Evolutionary conservation across 1,140 invertebrate genomes (phyloP), one percentile per base, ranked within the genome.

Genomic region (Steinernema feltiae): DNA sequence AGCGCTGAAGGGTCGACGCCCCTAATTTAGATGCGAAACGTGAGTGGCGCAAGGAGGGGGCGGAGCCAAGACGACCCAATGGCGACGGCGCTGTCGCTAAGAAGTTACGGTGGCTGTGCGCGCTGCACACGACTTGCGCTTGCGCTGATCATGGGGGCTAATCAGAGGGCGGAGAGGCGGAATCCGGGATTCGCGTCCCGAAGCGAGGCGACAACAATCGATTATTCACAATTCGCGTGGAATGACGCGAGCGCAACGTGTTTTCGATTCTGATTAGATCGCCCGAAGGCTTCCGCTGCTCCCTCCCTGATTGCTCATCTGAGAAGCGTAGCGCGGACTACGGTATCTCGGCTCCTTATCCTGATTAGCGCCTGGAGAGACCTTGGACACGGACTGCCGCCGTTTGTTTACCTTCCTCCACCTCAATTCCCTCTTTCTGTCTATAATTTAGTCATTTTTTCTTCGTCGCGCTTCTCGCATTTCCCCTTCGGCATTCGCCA

Each of bases 1-100:
- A 18, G 35, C 7, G 7, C 35, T 41, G 35, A 41, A 18, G 35
- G 35, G 18, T 41, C 35, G 35, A 41, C 35, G 35, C 35, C 35
- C 35, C 35, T 41, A 41, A 41, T 41, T 41, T 18, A 18, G 35
- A 41, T 41, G 35, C 35, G 35, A 41, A 41, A 41, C 35, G 35
- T 41, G 35, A 41, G 35, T 41, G 35, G 35, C 35, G 35, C 35
- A 41, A 41, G 35, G 35, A 41, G 35, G 35, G 76, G 76, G 73
- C 30, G 76, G 73, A 41, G 71, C 48, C 29, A 77, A 77, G 71
- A 76, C 75, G 30, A 48, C 75, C 32, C 70, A 32, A 32, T 32
- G 21, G 70, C 48, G 41, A 53, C 71, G 35, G 35, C 35, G 35
- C 18, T 18, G 35, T 7, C 35, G 35, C 35, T 41, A 41, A 41